These are phyloP conservation scores for Melinaea marsaeus DNA, from an alignment of 2,888 invertebrate genomes.

Conservation along the genomic window DNA sequence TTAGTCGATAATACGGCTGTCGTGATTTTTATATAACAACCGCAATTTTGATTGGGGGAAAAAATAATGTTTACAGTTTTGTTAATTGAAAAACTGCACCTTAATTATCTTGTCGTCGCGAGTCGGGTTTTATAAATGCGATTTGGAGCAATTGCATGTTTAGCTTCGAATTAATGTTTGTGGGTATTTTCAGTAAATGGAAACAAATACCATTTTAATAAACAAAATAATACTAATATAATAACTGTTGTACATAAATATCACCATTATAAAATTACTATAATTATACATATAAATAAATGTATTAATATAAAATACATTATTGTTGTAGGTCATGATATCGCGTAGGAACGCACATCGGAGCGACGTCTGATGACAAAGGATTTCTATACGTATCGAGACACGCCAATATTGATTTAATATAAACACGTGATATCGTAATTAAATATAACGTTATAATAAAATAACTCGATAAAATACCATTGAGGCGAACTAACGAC, in stretches of 20 bases:
- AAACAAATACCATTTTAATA: too few relatives aligned
- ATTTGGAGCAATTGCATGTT: too few relatives aligned
- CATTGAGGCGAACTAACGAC: conserved; percentile 10
- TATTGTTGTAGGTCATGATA: conserved; percentile 24
- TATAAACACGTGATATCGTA: conserved; percentile 15
- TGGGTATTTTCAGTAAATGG: too few relatives aligned
- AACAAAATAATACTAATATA: too few relatives aligned
- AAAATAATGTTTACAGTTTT: conserved; percentile 9
- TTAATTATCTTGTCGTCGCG: too few relatives aligned
- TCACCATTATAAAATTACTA: too few relatives aligned
- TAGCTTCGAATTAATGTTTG: too few relatives aligned
- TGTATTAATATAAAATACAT: not conserved
- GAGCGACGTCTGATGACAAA: conserved; percentile 24
- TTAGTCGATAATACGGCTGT: conserved; percentile 45
- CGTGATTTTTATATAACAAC: conserved; percentile 32
- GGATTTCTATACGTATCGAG: conserved; percentile 24
- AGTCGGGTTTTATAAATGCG: too few relatives aligned
- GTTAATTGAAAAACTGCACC: too few relatives aligned
- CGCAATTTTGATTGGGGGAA: conserved; percentile 25
- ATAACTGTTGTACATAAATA: too few relatives aligned
- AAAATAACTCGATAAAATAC: conserved; percentile 16
- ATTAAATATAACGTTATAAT: conserved; percentile 11
- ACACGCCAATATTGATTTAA: conserved; percentile 21
- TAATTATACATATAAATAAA: conserved; percentile 4
- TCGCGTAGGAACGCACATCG: conserved; percentile 15